Evolutionary conservation across 2,797 vertebrate species (phyloP).

Genomic region (Tympanoctomys barrerae): DNA sequence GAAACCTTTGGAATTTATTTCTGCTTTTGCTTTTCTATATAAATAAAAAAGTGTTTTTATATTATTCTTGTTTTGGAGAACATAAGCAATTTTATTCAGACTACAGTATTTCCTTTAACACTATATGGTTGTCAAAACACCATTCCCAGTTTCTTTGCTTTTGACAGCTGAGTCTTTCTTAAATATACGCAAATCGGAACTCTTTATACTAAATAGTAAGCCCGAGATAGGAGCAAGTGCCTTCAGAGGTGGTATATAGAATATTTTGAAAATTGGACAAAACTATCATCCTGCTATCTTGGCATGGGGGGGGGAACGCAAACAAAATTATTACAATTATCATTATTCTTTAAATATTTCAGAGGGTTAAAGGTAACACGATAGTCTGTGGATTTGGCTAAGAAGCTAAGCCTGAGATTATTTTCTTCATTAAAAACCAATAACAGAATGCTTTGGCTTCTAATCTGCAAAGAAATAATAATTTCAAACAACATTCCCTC

Average conservation of each 20-base stretch:
- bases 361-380: conserved; percentile 41
- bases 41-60: conserved; percentile 91
- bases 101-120: conserved; percentile 91
- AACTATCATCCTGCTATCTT: conserved; percentile 61
- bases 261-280: conserved; percentile 74
- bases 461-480: conserved; percentile 72
- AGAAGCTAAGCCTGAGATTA: neutral
- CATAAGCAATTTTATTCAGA: conserved; percentile 91
- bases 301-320: conserved; percentile 20
- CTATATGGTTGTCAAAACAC: conserved; percentile 91
- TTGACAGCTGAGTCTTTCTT: conserved; percentile 92
- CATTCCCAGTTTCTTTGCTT: conserved; percentile 90
- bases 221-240: conserved; percentile 87
- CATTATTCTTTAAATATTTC: conserved; percentile 55
- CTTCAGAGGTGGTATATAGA: conserved; percentile 74
- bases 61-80: conserved; percentile 89
- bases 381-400: neutral
- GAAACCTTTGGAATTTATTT: conserved; percentile 88
- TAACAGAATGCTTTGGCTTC: conserved; percentile 46
- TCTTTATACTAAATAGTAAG: conserved; percentile 89
- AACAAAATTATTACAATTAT: conserved; percentile 69
- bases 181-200: conserved; percentile 91
- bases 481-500: conserved; percentile 71
- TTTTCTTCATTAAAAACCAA: conserved; percentile 71
- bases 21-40: conserved; percentile 86